Percentiles rank a stretch among this genome's conserved stretches.
phyloP scores from a whole-genome alignment of 2,888 invertebrate genomes.

The Drosophila monieri region DNA sequence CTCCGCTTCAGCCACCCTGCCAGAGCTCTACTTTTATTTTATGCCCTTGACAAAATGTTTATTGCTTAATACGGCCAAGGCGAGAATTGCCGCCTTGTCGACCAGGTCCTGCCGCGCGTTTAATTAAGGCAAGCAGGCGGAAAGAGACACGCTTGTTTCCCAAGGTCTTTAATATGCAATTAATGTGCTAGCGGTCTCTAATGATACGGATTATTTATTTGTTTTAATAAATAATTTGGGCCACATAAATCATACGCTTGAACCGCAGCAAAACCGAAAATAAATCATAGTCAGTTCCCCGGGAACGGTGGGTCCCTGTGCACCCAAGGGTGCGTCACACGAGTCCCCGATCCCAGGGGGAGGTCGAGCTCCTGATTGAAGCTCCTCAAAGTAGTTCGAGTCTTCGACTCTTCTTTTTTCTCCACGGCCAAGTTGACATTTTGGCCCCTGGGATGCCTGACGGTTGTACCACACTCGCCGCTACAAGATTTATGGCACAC shows the following conservation, averaged over 20 bases:
- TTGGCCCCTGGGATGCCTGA: conserved; percentile 15
- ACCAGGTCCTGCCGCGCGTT: conserved; percentile 29
- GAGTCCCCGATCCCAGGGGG: neutral
- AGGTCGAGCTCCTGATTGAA: conserved; percentile 44
- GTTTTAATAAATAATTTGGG: conserved; percentile 50
- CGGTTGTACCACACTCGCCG: too few relatives aligned
- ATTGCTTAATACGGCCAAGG: conserved; percentile 28
- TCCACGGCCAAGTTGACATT: conserved; percentile 22
- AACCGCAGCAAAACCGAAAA: conserved; percentile 28
- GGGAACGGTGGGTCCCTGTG: conserved; percentile 6
- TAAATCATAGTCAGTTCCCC: conserved; percentile 65
- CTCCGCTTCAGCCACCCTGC: conserved; percentile 2
- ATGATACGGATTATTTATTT: conserved; percentile 50
- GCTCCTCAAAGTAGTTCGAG: conserved; percentile 20
- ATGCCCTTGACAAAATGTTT: conserved; percentile 72
- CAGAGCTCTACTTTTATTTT: conserved; percentile 64
- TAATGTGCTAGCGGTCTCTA: conserved; percentile 51
- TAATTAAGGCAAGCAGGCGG: conserved; percentile 48
- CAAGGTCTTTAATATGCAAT: conserved; percentile 69
- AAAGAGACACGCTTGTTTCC: conserved; percentile 57
- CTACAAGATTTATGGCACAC: conserved; percentile 25
- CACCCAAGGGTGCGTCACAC: neutral
- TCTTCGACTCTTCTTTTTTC: conserved; percentile 4
- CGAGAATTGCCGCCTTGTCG: neutral
- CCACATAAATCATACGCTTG: conserved; percentile 56